Evolutionary conservation across 1,140 invertebrate species (phyloP), one percentile per base, ranked within the genome.

Genomic region (Oreohelix idahoensis): DNA sequence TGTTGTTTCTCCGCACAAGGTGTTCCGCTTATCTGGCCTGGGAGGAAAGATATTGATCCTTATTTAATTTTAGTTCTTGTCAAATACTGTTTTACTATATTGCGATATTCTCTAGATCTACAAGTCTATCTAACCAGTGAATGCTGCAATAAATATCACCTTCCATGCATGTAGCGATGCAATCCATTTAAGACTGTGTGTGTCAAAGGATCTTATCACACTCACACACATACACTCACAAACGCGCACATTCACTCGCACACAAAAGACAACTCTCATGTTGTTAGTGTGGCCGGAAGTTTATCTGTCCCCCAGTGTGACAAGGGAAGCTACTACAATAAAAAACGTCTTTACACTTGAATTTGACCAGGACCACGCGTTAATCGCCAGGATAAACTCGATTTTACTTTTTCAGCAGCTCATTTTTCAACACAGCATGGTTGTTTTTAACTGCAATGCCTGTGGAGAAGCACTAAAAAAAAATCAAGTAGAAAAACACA

Each of bases 391-490:
- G 17, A 8, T 20, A 58, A 2, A 20, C 20, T 58, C 26, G 26
- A 58, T n/a, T 15, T 20, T 23, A 15, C 10, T 2, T n/a, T 23
- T 4, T 58, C 10, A 23, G 53, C 20, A 58, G 23, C 53, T 23
- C 10, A 58, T 20, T 20, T 58, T n/a, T 15, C 4, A 58, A 10
- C 1, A 11, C 63, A 86, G 45, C 29, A 98, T 98, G 97, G 97
- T 98, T 51, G 96, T 97, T 38, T 98, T 98, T 91, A 97, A 96
- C 26, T 99, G 97, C 91, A 96, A 96, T 88, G 94, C 95, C 85
- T 98, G 97, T 92, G 97, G 97, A 0, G 96, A 97, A 81, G 95
- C 96, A 35, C 90, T 98, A 0, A 97, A 98, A 90, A 98, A 98
- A 89, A 96, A 96, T 45, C 95, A 96, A 92, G 97, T 98, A 4